Conservation (phyloP, 2,113 vertebrate genomes). For the Hepsetus odoe region DNA sequence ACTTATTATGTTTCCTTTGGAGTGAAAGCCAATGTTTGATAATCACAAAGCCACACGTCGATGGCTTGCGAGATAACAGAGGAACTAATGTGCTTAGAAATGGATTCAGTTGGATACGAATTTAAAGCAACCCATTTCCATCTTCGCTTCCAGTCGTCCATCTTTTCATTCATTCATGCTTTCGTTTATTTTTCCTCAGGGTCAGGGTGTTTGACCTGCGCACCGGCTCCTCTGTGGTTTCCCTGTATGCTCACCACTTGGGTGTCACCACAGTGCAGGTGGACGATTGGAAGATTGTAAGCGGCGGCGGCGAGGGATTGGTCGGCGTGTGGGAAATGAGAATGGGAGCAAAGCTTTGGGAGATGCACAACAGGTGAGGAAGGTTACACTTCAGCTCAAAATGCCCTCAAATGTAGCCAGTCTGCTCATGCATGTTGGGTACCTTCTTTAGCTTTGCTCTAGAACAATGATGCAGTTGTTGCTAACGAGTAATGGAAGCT, state of each 20-base stretch:
- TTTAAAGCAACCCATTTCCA: background rate
- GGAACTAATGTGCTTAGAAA: background rate
- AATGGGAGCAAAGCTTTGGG: conserved; percentile 91
- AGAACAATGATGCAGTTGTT: too few relatives aligned
- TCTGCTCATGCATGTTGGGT: too few relatives aligned
- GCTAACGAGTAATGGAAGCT: background rate
- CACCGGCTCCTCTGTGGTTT: conserved; percentile 67
- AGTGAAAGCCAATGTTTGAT: conserved; percentile 39
- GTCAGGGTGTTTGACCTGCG: conserved; percentile 88
- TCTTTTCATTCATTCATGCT: conserved; percentile 53
- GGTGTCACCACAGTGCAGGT: conserved; percentile 85
- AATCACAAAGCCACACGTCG: conserved; percentile 22
- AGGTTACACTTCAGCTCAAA: background rate
- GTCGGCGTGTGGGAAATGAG: conserved; percentile 93
- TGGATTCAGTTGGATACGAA: background rate
- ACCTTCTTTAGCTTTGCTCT: too few relatives aligned
- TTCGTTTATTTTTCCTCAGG: conserved; percentile 64
- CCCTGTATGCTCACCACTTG: conserved; percentile 86
- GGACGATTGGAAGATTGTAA: conserved; percentile 95
- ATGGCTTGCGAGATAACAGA: background rate
- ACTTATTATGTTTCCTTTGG: conserved; percentile 46
- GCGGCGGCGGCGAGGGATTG: conserved; percentile 89
- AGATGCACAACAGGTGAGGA: conserved; percentile 90
- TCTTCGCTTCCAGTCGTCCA: background rate
- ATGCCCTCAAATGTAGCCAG: too few relatives aligned